Evolutionary conservation across 2,113 vertebrate genomes (phyloP), one percentile per base, ranked within the genome.

Genomic region (Harpagus bidentatus): DNA sequence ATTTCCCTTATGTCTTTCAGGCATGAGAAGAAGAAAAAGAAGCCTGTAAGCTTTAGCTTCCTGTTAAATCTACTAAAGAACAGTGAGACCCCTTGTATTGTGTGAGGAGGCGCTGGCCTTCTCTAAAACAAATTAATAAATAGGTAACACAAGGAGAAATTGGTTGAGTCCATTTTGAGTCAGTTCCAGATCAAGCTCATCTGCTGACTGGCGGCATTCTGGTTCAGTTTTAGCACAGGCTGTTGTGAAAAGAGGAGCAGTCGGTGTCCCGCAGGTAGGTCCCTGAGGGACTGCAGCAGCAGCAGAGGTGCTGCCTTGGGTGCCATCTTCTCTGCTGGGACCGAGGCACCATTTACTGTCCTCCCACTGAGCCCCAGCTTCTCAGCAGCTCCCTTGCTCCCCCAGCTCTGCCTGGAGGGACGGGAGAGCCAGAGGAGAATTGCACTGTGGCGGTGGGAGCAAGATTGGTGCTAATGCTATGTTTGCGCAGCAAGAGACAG

Each of bases 211-310:
- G 12, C 11, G 22, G 28, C 3, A 5, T 8, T 25, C 12, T 25
- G 28, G 21, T 32, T 25, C 2, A 2, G 18, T 32, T 56, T 82
- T 16, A 13, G 42, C 32, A 20, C 31, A 16, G 69, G 26, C 18
- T 29, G 16, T 22, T 34, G 17, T 36, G 42, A 36, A 40, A n/a
- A 23, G 8, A 8, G 48, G 48, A 70, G 31, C 1, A 1, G 21
- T 26, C 0, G 0, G 55, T 28, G 48, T 56, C 32, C 22, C 0
- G 0, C 20, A 10, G 32, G 26, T 32, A 36, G 43, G 61, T 28
- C 36, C 1, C 2, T 10, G n/a, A 25, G 53, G 14, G 47, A 14
- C 55, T 38, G 38, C 28, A 2, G 29, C 7, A 7, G 22, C 5
- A 11, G 25, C 16, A 32, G 52, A 59, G 61, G 52, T 2, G 3